phyloP scores from a whole-genome alignment of 2,888 invertebrate genomes.

The Oxyteleia sp. region DNA sequence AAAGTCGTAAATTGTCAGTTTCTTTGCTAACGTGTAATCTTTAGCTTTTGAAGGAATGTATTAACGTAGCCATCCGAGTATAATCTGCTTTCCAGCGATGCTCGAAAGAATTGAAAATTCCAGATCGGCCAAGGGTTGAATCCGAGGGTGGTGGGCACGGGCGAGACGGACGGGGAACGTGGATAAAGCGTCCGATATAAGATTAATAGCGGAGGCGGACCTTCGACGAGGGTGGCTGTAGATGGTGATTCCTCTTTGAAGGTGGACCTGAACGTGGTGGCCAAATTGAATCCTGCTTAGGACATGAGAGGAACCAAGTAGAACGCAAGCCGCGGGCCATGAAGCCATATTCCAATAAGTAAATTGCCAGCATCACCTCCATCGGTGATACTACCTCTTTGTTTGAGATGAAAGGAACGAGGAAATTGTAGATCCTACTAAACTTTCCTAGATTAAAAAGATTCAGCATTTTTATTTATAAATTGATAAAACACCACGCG shows the following conservation, averaged over 20 bases:
- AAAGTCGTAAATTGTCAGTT: constrained; percentile 18
- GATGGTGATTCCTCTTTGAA: constrained; percentile 87
- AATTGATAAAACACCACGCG: neutral
- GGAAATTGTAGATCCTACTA: constrained; percentile 25
- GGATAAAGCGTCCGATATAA: constrained; percentile 88
- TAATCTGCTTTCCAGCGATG: constrained; percentile 75
- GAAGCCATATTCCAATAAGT: constrained; percentile 83
- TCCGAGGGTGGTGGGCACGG: constrained; percentile 66
- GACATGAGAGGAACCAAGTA: constrained; percentile 80
- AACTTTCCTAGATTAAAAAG: constrained; percentile 17
- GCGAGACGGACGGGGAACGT: constrained; percentile 74
- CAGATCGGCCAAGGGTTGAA: constrained; percentile 82
- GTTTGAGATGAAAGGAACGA: constrained; percentile 63
- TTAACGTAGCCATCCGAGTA: constrained; percentile 68
- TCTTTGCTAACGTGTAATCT: constrained; percentile 37
- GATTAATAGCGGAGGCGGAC: constrained; percentile 86
- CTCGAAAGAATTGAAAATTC: constrained; percentile 85
- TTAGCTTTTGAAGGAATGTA: constrained; percentile 67
- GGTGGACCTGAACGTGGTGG: constrained; percentile 85
- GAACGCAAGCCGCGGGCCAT: constrained; percentile 75
- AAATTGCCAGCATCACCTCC: constrained; percentile 81
- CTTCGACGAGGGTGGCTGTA: constrained; percentile 81
- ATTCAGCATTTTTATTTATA: neutral
- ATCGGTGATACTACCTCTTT: constrained; percentile 55
- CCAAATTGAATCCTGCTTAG: constrained; percentile 88